phyloP scores from a whole-genome alignment of 2,113 vertebrate genomes.

The Alethe diademata region DNA sequence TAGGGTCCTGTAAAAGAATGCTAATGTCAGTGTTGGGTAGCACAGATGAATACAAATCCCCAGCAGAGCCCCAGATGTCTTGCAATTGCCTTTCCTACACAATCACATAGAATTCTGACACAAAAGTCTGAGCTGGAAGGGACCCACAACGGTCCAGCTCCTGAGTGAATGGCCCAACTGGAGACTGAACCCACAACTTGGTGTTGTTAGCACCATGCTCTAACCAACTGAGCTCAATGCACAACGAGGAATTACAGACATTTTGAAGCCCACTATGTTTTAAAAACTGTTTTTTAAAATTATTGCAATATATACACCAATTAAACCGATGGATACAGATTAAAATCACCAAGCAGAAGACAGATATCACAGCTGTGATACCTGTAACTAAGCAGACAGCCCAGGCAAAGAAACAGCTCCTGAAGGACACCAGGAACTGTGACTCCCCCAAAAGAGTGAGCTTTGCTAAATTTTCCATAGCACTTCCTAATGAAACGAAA shows the following conservation, averaged over 20 bases:
- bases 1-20: not conserved
- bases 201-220: not conserved
- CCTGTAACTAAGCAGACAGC: not conserved
- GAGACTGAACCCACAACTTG: not conserved
- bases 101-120: too few species aligned
- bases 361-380: not conserved
- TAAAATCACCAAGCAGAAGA: not conserved
- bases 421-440: not conserved
- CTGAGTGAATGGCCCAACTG: too few species aligned
- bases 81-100: not conserved
- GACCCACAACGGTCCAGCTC: not conserved
- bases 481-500: not conserved
- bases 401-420: not conserved
- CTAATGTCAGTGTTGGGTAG: accelerated
- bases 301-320: not conserved
- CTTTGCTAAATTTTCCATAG: not conserved
- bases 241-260: not conserved
- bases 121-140: too few species aligned
- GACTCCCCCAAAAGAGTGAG: accelerated
- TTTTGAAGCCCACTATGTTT: not conserved
- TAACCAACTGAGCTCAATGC: not conserved
- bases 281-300: not conserved
- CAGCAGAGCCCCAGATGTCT: not conserved
- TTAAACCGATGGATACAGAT: not conserved
- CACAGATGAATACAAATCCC: not conserved